Conservation (phyloP, 1,140 invertebrate species). For the Acromyrmex echinatior region DNA sequence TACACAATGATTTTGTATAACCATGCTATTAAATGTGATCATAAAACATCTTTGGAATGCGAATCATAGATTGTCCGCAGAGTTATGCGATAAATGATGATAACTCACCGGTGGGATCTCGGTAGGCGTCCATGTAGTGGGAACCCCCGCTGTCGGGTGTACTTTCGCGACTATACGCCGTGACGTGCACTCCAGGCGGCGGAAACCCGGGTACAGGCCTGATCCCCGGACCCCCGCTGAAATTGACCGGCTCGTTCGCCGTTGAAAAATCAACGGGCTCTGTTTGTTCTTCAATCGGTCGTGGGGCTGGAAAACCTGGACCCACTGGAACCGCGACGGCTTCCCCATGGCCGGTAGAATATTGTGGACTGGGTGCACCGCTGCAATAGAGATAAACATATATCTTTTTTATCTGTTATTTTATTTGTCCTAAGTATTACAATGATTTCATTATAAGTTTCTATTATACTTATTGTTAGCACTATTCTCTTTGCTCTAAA, state of each 20-base stretch:
- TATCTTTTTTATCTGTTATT: background rate
- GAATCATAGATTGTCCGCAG: background rate
- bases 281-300: slow-evolving; percentile 89
- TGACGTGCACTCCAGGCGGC: slow-evolving; percentile 86
- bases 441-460: background rate
- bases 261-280: slow-evolving; percentile 91
- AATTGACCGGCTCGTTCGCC: slow-evolving; percentile 89
- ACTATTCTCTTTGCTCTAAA: background rate
- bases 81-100: slow-evolving; percentile 71
- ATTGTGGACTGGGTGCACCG: slow-evolving; percentile 89
- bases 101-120: slow-evolving; percentile 92
- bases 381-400: slow-evolving; percentile 77
- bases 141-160: slow-evolving; percentile 94
- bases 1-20: background rate
- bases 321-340: slow-evolving; percentile 85
- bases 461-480: background rate
- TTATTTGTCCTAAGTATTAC: background rate
- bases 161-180: slow-evolving; percentile 93
- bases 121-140: slow-evolving; percentile 94
- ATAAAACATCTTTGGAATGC: slow-evolving; percentile 42
- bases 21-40: too few relatives aligned
- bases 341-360: slow-evolving; percentile 86
- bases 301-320: slow-evolving; percentile 84
- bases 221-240: slow-evolving; percentile 87
- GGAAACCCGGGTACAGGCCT: slow-evolving; percentile 87